Evolutionary conservation across 23 tunicate species (phyloP), one percentile per base, ranked within the genome.

Genomic region (Pegea sp.): DNA sequence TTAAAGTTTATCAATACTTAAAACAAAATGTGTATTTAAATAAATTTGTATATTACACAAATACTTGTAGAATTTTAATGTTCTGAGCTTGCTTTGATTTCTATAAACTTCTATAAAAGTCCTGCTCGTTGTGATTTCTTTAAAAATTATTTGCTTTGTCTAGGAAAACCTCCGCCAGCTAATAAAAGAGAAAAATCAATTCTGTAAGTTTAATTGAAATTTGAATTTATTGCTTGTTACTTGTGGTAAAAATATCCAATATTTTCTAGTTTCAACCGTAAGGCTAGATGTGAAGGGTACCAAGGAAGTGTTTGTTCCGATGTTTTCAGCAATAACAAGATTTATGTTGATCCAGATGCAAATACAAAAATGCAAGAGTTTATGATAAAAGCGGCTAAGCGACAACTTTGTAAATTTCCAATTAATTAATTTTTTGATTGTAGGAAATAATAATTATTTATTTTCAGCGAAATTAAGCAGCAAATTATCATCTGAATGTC

Each of bases 331-430:
- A 38, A 38, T 38, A 38, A 11, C 11, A 38, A 38, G 13, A 38
- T 38, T 38, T 38, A 38, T 38, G 46, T 38, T 8, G 46, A 38
- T 16, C 46, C 46, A 38, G 46, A 38, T 38, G 46, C 46, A 8
- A 38, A 38, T 38, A 38, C 16, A 8, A 11, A 38, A 16, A 11
- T 38, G 13, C 46, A 38, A 38, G 46, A 38, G 16, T 11, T 38
- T 38, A 38, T 16, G 16, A 38, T 38, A 16, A 11, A 8, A 8
- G 46, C 46, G 16, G 46, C 46, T 38, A 38, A 38, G 16, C 16
- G 13, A 8, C 11, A 38, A 38, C 16, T 38, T 8, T 11, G 46
- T 38, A 8, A 8, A n/a, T n/a, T n/a, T n/a, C n/a, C n/a, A 8
- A 8, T 16, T 38, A 8, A 8, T 38, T 38, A 38, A 11, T 38